Base-by-base conservation (phyloP, 1,140 invertebrate genomes). In the Cotesia chilonis region DNA sequence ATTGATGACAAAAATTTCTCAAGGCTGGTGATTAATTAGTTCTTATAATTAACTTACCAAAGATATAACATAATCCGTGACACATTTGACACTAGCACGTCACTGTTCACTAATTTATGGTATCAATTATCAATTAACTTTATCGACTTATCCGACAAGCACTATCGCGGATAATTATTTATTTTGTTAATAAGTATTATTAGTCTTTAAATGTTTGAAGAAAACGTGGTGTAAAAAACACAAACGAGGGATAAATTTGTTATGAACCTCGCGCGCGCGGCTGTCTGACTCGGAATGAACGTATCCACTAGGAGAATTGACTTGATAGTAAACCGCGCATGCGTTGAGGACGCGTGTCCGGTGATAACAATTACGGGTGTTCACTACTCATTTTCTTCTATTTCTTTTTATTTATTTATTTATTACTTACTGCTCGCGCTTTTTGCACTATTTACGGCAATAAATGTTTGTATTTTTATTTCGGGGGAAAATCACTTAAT, bases 201-300 rank as follows among this genome's bases (percentile, higher is more conserved):
- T 28, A 28, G 28, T 28, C 3, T 28, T 1, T 2, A 1, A 2
- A 2, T 2, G 28, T 28, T 47, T 47, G 6, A 47, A 47, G 10
- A 47, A 6, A 47, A 47, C 41, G 41, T 47, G 41, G 41, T 47
- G 10, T 10, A 10, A 47, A 47, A 10, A 47, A 47, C 41, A 47
- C 41, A 9, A 47, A 28, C 0, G 41, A 47, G 41, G 10, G 10
- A 9, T 6, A 47, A 17, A 65, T 37, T 70, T 14, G 12, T 52
- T 69, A 4, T 28, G 36, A 41, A 70, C 65, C 60, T 64, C 70
- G 55, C 83, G 79, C 83, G 79, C 78, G 71, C 79, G 83, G 77
- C 80, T 78, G 79, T 81, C 81, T 77, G 71, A 82, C 82, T 79
- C 82, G 83, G 82, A 84, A 80, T 85, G 83, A 78, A 78, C 75